Base-by-base conservation (phyloP, 92 coral and sea anemone genomes). In the Montipora capitata region DNA sequence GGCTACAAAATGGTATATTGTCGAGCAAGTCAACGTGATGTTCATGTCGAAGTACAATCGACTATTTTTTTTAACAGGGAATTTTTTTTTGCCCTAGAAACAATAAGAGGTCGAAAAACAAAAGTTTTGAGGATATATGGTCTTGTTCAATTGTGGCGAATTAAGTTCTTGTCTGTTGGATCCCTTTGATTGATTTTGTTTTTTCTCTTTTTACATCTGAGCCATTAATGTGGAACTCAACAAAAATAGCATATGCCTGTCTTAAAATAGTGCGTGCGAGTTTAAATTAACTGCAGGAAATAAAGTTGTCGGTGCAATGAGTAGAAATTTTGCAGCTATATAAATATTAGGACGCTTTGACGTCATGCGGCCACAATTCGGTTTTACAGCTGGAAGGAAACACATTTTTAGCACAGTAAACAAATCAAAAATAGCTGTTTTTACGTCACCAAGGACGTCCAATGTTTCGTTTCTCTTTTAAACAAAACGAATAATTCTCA, bases 341-440 rank as follows among this genome's bases (percentile, higher is more conserved):
- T 41, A 40, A 17, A 35, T 16, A 66, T 17, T 20, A 57, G 84
- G 62, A 68, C 49, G 56, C 38, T 39, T 10, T 81, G 85, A 81
- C 85, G 85, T 68, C 65, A 81, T 13, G 49, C 15, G 8, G 9
- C 39, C 14, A 16, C 45, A 68, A 81, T 48, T 68, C 45, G 76
- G 85, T 38, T 80, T 80, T 68, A 8, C 85, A 52, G 69, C 38
- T 44, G 77, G 16, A 61, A 68, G 54, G 39, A 10, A 40, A 51
- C 68, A 69, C 77, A 40, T 68, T 69, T 69, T 15, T 9, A 17
- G 39, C 7, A 52, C 63, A 57, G 44, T 11, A n/a, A 15, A 38
- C 61, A 15, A 56, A 74, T 61, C 56, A 68, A 54, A 81, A 81
- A 81, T 81, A 81, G 10, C 40, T 81, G 40, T 16, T 4, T 4